Base-by-base conservation (phyloP, 2,797 vertebrate genomes). In the Sphenodon punctatus region DNA sequence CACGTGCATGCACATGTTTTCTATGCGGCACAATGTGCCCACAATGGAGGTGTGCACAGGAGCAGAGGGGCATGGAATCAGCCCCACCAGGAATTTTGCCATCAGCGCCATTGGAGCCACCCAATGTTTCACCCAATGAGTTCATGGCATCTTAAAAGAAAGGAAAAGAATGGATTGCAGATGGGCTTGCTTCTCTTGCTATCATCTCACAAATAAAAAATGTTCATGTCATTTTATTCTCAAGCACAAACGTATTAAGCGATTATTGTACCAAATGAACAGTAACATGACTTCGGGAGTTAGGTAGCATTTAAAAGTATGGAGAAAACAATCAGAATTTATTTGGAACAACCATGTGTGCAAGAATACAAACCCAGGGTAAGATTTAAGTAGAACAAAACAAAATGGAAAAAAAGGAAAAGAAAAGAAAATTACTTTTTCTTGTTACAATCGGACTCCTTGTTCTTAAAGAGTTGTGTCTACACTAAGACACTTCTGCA, bases 401-500 rank as follows among this genome's bases (percentile, higher is more conserved):
- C 36, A 60, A n/a, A 67, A 7, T 11, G 32, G 4, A 51, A 68
- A 81, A 36, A 10, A 23, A 72, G 32, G 32, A 4, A 63, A 58
- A 67, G 51, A 64, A 82, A 84, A 68, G 12, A 72, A 42, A 58
- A 22, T 9, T 67, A 16, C 68, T 75, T 20, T 73, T 27, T 5
- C 14, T 3, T 4, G 53, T 70, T 83, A 73, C 1, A 19, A 75
- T 67, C 42, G 34, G 49, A 75, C 84, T 84, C 63, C 43, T 41
- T 55, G 16, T 49, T 73, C 55, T 65, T 75, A 67, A 63, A 81
- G 14, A 80, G 59, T 0, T 53, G 19, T 3, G 6, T 63, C 75
- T 78, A 64, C 13, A 14, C 92, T 94, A 95, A 94, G 92, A 1
- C 89, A 92, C 95, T 94, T 92, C 93, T 94, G 95, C 89, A 91